Conservation (phyloP, 2,797 vertebrate species). For the Sardinella longiceps region DNA sequence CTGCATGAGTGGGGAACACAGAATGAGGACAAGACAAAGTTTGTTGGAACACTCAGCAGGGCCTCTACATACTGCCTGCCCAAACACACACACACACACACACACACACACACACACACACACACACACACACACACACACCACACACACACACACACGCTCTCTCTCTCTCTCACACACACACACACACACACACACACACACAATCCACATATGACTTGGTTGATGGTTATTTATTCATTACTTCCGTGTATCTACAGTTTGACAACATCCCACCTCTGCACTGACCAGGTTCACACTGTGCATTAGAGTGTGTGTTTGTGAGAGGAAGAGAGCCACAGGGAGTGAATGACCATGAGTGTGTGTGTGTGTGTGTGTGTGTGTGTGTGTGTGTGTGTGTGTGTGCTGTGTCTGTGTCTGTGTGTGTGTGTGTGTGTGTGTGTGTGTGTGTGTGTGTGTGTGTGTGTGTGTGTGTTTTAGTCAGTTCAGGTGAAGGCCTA, state of each 20-base stretch:
- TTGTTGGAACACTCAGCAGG: constrained; percentile 38
- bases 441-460: not conserved
- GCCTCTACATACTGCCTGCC: constrained; percentile 27
- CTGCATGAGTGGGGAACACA: constrained; percentile 56
- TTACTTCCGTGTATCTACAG: not conserved
- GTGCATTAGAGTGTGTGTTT: not conserved
- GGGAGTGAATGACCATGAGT: not conserved
- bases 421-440: not conserved
- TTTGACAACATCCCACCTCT: not conserved
- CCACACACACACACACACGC: constrained; percentile 15
- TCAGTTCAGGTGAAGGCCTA: not conserved
- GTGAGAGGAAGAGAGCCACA: not conserved
- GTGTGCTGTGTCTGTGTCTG: not conserved
- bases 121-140: constrained; percentile 32
- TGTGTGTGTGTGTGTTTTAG: not conserved
- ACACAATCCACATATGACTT: not conserved
- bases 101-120: constrained; percentile 34
- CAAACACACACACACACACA: not conserved
- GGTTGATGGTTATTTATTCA: not conserved
- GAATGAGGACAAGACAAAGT: constrained; percentile 34
- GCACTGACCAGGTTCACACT: not conserved
- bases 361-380: not conserved
- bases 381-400: constrained; percentile 4
- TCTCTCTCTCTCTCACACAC: not conserved
- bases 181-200: not conserved